Evolutionary conservation across 2,888 invertebrate species (phyloP), one percentile per base, ranked within the genome.

Genomic region (Sisyra terminalis): DNA sequence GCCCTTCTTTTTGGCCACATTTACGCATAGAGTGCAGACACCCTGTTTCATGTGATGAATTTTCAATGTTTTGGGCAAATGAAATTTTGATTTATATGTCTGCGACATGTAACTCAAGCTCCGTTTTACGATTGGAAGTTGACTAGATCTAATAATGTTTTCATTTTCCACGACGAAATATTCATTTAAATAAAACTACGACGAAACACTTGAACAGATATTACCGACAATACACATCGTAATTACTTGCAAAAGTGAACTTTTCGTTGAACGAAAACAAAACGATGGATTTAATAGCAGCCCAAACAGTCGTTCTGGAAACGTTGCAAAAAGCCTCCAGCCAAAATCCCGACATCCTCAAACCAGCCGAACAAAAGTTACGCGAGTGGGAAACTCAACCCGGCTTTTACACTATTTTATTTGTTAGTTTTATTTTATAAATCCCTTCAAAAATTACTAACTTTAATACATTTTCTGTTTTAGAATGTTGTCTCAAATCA

Each of bases 361-460:
- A 89, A 61, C 82, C 85, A 34, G 92, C 93, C 18, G 92, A 90
- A 61, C 74, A 78, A 50, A 86, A 85, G 56, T 69, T 94, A 15
- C 73, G 74, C 52, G 78, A 83, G 68, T 92, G 92, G 89, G 92
- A 93, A 65, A 78, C 73, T 17, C 80, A 88, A 58, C 78, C 84
- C 24, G 92, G 92, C 24, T 94, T 89, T 64, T 89, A 92, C 61
- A 78, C 82, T 44, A 76, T 83, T 15, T 64, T 94, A 48, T 68
- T 84, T 63, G 86, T 87, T 64, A 71, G 70, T 63, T 44, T 15
- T 18, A 24, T 42, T 36, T 30, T n/a, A 2, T 40, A n/a, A 40
- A 39, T 24, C 24, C n/a, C n/a, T n/a, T n/a, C n/a, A n/a, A n/a
- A n/a, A n/a, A n/a, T n/a, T 43, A 31, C 13, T 30, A 42, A 29